Evolutionary conservation across 1,140 invertebrate genomes (phyloP).

Genomic region (Coptotermes formosanus): DNA sequence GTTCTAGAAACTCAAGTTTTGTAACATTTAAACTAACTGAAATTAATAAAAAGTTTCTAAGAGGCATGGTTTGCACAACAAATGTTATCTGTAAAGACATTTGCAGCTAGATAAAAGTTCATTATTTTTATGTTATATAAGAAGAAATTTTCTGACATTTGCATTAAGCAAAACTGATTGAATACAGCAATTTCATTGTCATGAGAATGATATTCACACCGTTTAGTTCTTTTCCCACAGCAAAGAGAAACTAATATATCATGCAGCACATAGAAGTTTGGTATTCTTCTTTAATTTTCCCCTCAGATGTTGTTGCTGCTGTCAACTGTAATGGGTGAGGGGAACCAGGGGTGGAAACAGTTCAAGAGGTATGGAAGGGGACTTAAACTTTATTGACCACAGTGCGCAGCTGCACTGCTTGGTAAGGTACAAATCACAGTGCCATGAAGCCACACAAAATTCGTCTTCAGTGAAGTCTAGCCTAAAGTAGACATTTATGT

Average conservation of each 20-base stretch:
- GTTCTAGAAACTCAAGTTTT: not conserved
- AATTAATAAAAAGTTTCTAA: not conserved
- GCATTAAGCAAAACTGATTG: too few species aligned
- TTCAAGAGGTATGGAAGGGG: conserved; percentile 13
- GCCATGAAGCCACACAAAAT: conserved; percentile 11
- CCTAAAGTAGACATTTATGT: not conserved
- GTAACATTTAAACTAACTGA: not conserved
- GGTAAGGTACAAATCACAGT: not conserved
- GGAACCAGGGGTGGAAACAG: conserved; percentile 6
- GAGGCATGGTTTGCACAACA: not conserved
- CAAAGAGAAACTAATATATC: not conserved
- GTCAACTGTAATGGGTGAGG: not conserved
- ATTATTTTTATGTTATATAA: not conserved
- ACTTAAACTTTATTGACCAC: conserved; percentile 21
- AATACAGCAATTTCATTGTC: not conserved
- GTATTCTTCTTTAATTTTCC: not conserved
- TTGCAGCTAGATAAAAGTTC: not conserved
- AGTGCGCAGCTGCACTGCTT: conserved; percentile 25
- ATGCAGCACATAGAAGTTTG: not conserved
- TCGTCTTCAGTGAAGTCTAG: not conserved
- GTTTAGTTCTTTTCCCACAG: not conserved
- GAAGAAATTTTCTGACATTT: not conserved
- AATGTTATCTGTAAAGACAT: not conserved
- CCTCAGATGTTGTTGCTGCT: not conserved
- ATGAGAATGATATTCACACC: not conserved